phyloP scores from a whole-genome alignment of 2,888 invertebrate genomes.

The Archips xylosteana region DNA sequence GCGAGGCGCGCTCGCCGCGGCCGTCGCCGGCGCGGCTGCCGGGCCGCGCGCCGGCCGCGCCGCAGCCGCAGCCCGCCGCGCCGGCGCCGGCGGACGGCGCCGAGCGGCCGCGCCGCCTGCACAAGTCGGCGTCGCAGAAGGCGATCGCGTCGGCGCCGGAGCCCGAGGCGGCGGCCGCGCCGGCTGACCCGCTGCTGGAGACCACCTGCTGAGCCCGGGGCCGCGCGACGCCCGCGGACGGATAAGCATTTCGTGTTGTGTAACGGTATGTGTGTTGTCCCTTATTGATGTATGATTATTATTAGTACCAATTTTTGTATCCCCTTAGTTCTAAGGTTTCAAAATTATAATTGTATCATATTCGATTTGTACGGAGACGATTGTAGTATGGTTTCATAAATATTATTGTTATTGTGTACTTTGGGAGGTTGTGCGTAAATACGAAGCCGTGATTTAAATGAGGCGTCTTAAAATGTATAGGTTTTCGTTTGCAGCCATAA shows the following conservation, averaged over 20 bases:
- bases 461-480: constrained; percentile 17
- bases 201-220: constrained; percentile 68
- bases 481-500: constrained; percentile 49
- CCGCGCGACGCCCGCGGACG: constrained; percentile 38
- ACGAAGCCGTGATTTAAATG: constrained; percentile 53
- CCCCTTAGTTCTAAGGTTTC: constrained; percentile 79
- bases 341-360: constrained; percentile 81
- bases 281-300: constrained; percentile 74
- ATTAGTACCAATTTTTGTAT: constrained; percentile 83
- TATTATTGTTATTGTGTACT: constrained; percentile 49
- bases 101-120: constrained; percentile 64
- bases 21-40: constrained; percentile 52
- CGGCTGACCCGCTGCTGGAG: constrained; percentile 73
- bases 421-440: constrained; percentile 74
- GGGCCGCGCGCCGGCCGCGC: constrained; percentile 50
- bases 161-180: constrained; percentile 44
- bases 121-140: constrained; percentile 66
- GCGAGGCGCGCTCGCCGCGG: constrained; percentile 55
- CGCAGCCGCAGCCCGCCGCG: constrained; percentile 54
- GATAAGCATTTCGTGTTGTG: constrained; percentile 49
- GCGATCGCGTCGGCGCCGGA: constrained; percentile 54
- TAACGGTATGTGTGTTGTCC: constrained; percentile 56
- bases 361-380: constrained; percentile 59
- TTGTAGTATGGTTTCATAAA: constrained; percentile 47
- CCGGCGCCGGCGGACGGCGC: constrained; percentile 52